Percentiles rank a stretch among this genome's conserved stretches.
Conservation (phyloP, 2,113 vertebrate genomes). For the Nipponia nippon region DNA sequence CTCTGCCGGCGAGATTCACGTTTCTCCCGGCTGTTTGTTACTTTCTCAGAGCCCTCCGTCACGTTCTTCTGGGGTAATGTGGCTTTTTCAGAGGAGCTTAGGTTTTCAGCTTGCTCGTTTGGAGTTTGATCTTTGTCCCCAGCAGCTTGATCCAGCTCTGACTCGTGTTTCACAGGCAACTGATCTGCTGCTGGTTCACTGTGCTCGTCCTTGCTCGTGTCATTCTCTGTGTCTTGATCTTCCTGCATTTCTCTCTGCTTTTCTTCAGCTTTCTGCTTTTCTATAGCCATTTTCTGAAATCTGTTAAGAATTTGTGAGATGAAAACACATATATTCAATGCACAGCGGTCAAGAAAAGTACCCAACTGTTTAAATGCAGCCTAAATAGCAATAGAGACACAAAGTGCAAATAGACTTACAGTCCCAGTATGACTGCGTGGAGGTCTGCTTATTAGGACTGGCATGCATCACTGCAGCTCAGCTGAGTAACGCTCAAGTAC, state of each 20-base stretch:
- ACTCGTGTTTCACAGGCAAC: not conserved
- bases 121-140: not conserved
- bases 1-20: slow-evolving; percentile 86
- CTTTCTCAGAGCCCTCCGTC: slow-evolving; percentile 28
- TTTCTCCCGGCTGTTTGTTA: slow-evolving; percentile 82
- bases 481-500: not conserved
- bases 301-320: not conserved
- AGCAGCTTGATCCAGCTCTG: not conserved
- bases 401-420: not conserved
- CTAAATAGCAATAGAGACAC: not conserved
- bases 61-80: not conserved
- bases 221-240: not conserved
- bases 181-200: not conserved
- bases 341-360: not conserved
- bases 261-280: slow-evolving; percentile 71
- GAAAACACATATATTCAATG: not conserved
- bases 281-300: slow-evolving; percentile 60
- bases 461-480: not conserved
- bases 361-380: not conserved
- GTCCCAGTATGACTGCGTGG: not conserved
- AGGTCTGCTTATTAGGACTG: not conserved
- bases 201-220: not conserved
- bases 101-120: not conserved
- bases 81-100: not conserved
- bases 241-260: slow-evolving; percentile 53